Evolutionary conservation across 2,888 invertebrate species (phyloP).

Genomic region (Autographa gamma): DNA sequence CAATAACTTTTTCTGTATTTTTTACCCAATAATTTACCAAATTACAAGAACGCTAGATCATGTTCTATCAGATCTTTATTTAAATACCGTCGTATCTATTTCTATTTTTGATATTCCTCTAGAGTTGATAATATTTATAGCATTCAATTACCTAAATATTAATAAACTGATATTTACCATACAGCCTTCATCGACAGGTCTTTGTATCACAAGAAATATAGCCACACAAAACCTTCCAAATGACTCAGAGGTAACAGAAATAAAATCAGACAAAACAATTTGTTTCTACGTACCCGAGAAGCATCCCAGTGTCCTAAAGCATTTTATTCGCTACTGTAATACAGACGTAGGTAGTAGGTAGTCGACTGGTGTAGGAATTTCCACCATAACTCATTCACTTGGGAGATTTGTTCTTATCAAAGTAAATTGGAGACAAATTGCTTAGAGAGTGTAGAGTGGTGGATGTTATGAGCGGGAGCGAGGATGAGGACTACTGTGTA

Average conservation of each 20-base stretch:
- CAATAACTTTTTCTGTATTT: too few relatives aligned
- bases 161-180: too few relatives aligned
- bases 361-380: constrained; percentile 1
- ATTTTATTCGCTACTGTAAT: neutral
- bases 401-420: constrained; percentile 73
- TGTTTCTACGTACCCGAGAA: neutral
- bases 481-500: too few relatives aligned
- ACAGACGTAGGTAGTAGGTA: constrained; percentile 10
- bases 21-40: too few relatives aligned
- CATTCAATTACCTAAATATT: too few relatives aligned
- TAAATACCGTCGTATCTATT: too few relatives aligned
- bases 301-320: neutral
- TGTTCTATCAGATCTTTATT: too few relatives aligned
- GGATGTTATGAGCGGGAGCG: constrained; percentile 24
- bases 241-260: neutral
- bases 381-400: constrained; percentile 47
- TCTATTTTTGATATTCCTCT: too few relatives aligned
- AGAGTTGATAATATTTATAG: too few relatives aligned
- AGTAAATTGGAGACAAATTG: constrained; percentile 78
- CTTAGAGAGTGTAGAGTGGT: constrained; percentile 54
- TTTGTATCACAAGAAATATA: too few relatives aligned
- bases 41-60: too few relatives aligned
- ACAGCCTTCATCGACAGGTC: too few relatives aligned
- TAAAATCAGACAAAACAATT: neutral
- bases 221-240: neutral